Percentiles rank a stretch among this genome's conserved stretches.
Conservation (phyloP, 2,113 vertebrate genomes). For the Tursiops truncatus region DNA sequence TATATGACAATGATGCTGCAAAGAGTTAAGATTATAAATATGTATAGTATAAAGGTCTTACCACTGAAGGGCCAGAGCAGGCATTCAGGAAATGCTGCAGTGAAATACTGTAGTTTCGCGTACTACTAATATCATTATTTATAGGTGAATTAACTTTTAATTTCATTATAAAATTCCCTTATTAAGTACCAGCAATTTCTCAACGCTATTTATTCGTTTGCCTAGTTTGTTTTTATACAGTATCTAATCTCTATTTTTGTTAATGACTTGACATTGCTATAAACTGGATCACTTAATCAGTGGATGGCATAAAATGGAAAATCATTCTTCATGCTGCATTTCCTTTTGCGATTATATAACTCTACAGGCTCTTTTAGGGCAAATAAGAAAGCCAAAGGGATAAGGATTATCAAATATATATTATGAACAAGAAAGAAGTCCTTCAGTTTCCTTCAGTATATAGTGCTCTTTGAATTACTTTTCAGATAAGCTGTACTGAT, state of each 20-base stretch:
- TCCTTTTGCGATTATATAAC: slow-evolving; percentile 41
- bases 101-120: background rate
- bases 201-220: slow-evolving; percentile 50
- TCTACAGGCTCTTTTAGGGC: background rate
- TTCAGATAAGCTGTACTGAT: background rate
- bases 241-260: slow-evolving; percentile 58
- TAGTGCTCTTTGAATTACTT: background rate
- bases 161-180: slow-evolving; percentile 58
- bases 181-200: slow-evolving; percentile 16
- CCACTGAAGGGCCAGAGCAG: background rate
- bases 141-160: slow-evolving; percentile 60
- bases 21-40: background rate
- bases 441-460: background rate
- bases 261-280: slow-evolving; percentile 54
- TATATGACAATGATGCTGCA: background rate
- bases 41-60: background rate
- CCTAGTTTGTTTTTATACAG: slow-evolving; percentile 50
- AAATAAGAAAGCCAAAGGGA: background rate
- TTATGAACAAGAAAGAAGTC: background rate
- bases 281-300: background rate
- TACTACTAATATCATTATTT: slow-evolving; percentile 51
- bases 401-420: background rate
- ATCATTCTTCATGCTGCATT: slow-evolving; percentile 24
- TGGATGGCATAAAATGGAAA: slow-evolving; percentile 4
- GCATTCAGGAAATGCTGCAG: background rate